Evolutionary conservation across 2,113 vertebrate genomes (phyloP).

Genomic region (Origma solitaria): DNA sequence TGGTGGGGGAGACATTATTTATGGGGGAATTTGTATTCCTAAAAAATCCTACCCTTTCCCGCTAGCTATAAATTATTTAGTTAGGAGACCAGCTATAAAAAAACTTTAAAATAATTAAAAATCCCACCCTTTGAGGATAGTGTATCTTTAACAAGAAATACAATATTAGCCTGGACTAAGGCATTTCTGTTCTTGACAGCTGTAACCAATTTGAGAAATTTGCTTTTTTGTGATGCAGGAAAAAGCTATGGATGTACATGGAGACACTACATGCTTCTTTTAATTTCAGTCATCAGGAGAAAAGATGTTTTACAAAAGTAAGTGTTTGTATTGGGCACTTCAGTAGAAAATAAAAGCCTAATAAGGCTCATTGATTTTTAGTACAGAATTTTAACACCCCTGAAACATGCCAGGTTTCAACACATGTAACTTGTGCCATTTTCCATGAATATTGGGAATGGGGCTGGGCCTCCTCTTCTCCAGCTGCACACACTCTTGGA

Average conservation of each 20-base stretch:
- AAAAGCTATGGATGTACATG: not conserved
- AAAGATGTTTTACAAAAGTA: not conserved
- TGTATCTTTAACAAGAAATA: not conserved
- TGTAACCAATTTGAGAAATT: not conserved
- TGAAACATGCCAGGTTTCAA: not conserved
- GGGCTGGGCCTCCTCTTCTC: not conserved
- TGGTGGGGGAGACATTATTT: not conserved
- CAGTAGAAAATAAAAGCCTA: not conserved
- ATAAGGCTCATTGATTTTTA: not conserved
- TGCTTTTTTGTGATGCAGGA: not conserved
- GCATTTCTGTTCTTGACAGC: not conserved
- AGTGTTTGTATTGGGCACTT: not conserved
- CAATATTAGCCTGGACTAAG: not conserved
- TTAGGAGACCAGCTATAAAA: not conserved
- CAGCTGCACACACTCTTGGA: accelerated
- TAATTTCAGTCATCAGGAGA: not conserved
- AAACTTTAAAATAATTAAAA: not conserved
- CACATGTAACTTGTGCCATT: not conserved
- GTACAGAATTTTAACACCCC: not conserved
- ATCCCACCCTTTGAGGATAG: not conserved
- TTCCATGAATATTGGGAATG: not conserved
- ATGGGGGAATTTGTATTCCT: not conserved
- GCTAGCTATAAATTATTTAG: not conserved
- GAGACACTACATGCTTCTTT: not conserved
- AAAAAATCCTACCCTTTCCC: not conserved